These are phyloP conservation scores for Gymnothorax reevesii DNA, from an alignment of 2,797 vertebrate genomes.

Conservation along the genomic window DNA sequence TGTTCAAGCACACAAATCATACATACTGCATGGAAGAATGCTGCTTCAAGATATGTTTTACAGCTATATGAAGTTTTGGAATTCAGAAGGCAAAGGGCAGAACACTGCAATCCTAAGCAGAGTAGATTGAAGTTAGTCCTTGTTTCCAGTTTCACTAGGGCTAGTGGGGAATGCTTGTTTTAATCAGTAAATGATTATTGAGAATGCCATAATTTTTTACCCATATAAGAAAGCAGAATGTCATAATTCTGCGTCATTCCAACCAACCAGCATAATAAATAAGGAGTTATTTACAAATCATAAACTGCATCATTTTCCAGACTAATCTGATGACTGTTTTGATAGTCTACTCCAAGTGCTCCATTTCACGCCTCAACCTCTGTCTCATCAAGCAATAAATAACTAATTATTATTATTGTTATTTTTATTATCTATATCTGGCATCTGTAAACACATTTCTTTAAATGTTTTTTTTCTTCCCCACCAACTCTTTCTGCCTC, in stretches of 20 bases:
- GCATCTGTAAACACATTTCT: conserved; percentile 23
- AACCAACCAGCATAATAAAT: conserved; percentile 78
- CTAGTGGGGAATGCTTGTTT: conserved; percentile 44
- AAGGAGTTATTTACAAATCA: conserved; percentile 81
- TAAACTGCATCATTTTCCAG: conserved; percentile 50
- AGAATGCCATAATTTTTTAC: conserved; percentile 49
- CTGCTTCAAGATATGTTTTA: conserved; percentile 44
- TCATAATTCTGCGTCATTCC: conserved; percentile 52
- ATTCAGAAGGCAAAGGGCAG: conserved; percentile 29
- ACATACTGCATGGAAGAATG: conserved; percentile 61
- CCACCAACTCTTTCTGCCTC: conserved; percentile 26
- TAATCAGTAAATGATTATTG: conserved; percentile 46
- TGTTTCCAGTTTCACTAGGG: conserved; percentile 55
- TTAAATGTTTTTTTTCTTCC: conserved; percentile 24
- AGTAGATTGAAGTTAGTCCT: conserved; percentile 51
- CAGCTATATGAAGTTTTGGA: conserved; percentile 24
- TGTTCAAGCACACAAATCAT: conserved; percentile 65
- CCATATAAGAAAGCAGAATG: conserved; percentile 39
- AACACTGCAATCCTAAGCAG: conserved; percentile 42
- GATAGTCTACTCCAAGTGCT: conserved; percentile 65
- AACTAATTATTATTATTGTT: conserved; percentile 25
- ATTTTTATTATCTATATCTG: conserved; percentile 18
- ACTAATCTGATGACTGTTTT: conserved; percentile 61
- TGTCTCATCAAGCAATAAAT: conserved; percentile 52
- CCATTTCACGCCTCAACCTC: conserved; percentile 49